Percentiles rank a stretch among this genome's conserved stretches.
Evolutionary conservation across 2,797 vertebrate species (phyloP).

Genomic region (Thamnophis elegans): DNA sequence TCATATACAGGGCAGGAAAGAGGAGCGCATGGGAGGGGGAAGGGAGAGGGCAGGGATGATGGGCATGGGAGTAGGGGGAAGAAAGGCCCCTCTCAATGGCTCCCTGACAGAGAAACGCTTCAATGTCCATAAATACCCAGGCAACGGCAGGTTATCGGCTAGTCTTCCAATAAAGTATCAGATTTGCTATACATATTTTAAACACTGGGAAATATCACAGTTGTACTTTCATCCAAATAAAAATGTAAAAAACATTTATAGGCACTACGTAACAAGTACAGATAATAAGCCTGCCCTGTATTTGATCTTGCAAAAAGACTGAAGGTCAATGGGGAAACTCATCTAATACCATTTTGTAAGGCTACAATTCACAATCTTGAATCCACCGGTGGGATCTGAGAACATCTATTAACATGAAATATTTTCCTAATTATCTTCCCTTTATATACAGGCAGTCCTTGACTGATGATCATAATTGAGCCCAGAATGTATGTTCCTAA

Average conservation of each 20-base stretch:
- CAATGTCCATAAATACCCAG: no score
- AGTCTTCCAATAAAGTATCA: slow-evolving; percentile 53
- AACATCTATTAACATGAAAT: slow-evolving; percentile 31
- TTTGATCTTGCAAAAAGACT: neutral
- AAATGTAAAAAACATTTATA: slow-evolving; percentile 29
- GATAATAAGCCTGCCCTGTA: slow-evolving; percentile 12
- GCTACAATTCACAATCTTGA: neutral
- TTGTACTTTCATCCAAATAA: slow-evolving; percentile 28
- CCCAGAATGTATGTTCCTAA: neutral
- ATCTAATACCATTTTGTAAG: neutral
- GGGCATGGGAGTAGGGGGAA: no score
- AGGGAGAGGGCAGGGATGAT: no score
- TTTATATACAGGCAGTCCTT: neutral
- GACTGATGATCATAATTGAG: neutral
- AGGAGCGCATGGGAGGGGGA: no score
- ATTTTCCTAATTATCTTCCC: neutral
- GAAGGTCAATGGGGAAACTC: neutral
- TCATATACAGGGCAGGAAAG: no score
- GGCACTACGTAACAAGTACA: neutral
- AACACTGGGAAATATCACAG: slow-evolving; percentile 26
- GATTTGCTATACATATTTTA: slow-evolving; percentile 34
- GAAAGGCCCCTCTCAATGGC: no score
- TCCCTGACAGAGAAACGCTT: no score
- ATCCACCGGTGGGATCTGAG: neutral
- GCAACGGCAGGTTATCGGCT: neutral